A percentile compares a stretch with the other conserved stretches of the same genome.
phyloP scores from a whole-genome alignment of 2,797 vertebrate species.

The Menidia menidia region DNA sequence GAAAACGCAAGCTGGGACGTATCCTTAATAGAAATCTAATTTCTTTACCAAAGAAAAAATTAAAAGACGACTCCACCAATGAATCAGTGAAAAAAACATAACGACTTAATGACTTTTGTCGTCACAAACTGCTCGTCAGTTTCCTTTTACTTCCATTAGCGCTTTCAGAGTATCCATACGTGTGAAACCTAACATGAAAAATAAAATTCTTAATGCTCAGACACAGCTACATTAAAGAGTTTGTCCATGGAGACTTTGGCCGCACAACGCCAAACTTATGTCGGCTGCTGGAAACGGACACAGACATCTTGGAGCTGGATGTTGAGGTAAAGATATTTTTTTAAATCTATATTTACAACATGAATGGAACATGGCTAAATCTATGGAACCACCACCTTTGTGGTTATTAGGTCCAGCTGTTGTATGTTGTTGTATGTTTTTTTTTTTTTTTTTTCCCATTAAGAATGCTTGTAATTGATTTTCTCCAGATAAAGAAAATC shows the following conservation, averaged over 20 bases:
- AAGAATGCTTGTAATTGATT: too few species aligned
- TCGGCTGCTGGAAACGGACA: constrained; percentile 87
- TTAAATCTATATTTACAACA: too few species aligned
- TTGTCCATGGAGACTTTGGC: constrained; percentile 97
- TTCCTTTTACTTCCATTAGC: neutral
- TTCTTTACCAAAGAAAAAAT: neutral
- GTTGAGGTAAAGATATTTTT: constrained; percentile 85
- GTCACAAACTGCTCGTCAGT: too few species aligned
- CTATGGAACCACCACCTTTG: too few species aligned
- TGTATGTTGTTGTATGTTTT: too few species aligned
- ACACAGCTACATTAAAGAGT: constrained; percentile 96
- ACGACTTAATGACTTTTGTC: too few species aligned
- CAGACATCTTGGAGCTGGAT: constrained; percentile 96
- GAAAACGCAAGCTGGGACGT: constrained; percentile 96
- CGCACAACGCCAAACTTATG: constrained; percentile 95
- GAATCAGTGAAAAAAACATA: neutral
- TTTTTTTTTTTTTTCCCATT: too few species aligned
- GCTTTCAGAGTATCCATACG: neutral
- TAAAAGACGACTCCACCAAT: neutral
- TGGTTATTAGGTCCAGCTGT: too few species aligned
- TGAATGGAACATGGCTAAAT: neutral
- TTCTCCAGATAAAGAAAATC: too few species aligned
- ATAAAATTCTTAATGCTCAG: constrained; percentile 73
- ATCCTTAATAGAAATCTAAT: constrained; percentile 78
- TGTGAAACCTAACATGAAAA: too few species aligned